phyloP scores from a whole-genome alignment of 2,888 invertebrate genomes.

The Mesorhabditis spiculigera region DNA sequence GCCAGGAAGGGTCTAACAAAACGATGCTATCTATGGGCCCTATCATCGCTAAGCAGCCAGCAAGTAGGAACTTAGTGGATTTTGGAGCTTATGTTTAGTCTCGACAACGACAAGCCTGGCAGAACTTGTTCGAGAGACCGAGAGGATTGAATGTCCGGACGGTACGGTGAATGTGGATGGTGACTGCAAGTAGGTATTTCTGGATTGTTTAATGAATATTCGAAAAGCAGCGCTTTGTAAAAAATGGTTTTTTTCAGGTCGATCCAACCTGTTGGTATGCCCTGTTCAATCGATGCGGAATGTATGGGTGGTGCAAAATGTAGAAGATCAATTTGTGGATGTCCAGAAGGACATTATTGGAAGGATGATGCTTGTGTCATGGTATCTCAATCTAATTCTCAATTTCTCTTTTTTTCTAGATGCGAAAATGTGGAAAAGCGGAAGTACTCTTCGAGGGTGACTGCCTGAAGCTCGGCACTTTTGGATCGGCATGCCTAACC shows the following conservation, averaged over 20 bases:
- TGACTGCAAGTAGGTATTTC: slow-evolving; percentile 33
- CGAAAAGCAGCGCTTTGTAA: slow-evolving; percentile 10
- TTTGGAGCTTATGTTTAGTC: not conserved
- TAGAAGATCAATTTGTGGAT: slow-evolving; percentile 32
- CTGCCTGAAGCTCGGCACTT: not conserved
- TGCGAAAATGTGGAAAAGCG: not conserved
- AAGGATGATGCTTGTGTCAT: not conserved
- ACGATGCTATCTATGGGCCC: no score
- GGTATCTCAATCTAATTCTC: not conserved
- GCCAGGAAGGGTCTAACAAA: not conserved
- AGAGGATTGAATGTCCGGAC: slow-evolving; percentile 26
- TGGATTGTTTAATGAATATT: slow-evolving; percentile 9
- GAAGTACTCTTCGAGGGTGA: slow-evolving; percentile 5
- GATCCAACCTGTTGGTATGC: not conserved
- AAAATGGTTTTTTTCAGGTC: slow-evolving; percentile 40
- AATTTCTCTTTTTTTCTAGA: not conserved
- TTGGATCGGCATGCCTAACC: not conserved
- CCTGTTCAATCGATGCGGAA: slow-evolving; percentile 1
- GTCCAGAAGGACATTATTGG: slow-evolving; percentile 20
- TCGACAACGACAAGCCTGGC: not conserved
- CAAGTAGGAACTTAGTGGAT: not conserved
- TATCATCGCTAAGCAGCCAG: no score
- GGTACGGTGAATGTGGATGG: slow-evolving; percentile 38
- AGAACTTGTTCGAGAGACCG: not conserved
- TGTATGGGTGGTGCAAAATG: slow-evolving; percentile 28